Percentiles rank a stretch among this genome's conserved stretches.
Conservation (phyloP, 2,888 invertebrate genomes). For the Nymphalis polychloros region DNA sequence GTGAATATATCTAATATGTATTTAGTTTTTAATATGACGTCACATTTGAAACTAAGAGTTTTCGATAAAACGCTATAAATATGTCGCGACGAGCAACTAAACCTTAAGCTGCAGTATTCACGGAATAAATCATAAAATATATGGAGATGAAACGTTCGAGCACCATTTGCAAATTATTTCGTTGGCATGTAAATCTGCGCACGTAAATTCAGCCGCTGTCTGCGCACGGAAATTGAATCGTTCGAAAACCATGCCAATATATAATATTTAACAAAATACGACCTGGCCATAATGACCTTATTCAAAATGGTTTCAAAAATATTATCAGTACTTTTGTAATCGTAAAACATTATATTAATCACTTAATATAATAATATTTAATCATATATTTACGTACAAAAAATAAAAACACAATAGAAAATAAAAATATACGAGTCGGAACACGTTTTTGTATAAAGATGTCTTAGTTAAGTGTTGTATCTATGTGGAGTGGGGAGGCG, state of each 20-base stretch:
- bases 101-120: conserved; percentile 31
- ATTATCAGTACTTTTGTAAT: too few relatives aligned
- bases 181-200: conserved; percentile 77
- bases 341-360: too few relatives aligned
- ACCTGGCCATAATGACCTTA: conserved; percentile 33
- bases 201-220: conserved; percentile 78
- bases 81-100: conserved; percentile 22
- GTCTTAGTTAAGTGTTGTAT: conserved; percentile 39
- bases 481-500: conserved; percentile 45
- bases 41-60: background rate
- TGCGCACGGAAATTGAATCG: conserved; percentile 80
- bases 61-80: conserved; percentile 7
- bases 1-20: too few relatives aligned
- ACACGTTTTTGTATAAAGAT: conserved; percentile 1
- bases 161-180: conserved; percentile 77
- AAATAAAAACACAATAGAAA: background rate
- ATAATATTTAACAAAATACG: conserved; percentile 68
- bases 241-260: conserved; percentile 74
- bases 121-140: conserved; percentile 64
- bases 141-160: conserved; percentile 63
- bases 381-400: background rate
- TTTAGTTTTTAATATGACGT: conserved; percentile 6
- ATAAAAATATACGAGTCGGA: background rate
- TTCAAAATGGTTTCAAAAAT: background rate
- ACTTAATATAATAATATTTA: background rate